A percentile compares a stretch with the other conserved stretches of the same genome.
These are phyloP conservation scores for Pontoporia blainvillei DNA, from an alignment of 2,113 vertebrate genomes.

Conservation along the genomic window DNA sequence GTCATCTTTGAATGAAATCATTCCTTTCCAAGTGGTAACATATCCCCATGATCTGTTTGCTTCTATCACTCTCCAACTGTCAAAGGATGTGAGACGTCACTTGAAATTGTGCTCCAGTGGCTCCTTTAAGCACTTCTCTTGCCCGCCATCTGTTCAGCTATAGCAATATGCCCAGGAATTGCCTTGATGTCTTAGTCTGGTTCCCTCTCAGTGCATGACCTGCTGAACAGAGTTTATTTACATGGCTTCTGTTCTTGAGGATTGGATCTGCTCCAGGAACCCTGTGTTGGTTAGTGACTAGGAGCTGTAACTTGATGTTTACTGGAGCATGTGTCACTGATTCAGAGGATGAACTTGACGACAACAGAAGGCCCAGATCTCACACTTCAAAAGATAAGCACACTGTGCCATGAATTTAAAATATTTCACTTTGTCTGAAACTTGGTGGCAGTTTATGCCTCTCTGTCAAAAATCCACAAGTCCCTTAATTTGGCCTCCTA, in stretches of 20 bases:
- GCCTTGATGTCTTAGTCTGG: conserved; percentile 66
- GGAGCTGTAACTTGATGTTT: conserved; percentile 60
- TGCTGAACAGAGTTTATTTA: conserved; percentile 53
- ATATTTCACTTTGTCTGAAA: neutral
- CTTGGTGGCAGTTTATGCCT: neutral
- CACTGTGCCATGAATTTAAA: conserved; percentile 19
- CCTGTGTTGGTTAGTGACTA: conserved; percentile 21
- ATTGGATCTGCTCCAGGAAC: conserved; percentile 57
- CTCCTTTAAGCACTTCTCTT: conserved; percentile 22
- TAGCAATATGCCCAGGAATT: conserved; percentile 7
- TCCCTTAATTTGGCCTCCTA: neutral
- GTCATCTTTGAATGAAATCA: neutral
- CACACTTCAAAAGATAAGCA: conserved; percentile 40
- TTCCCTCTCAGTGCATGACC: neutral
- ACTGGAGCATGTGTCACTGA: conserved; percentile 55
- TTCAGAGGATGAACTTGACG: conserved; percentile 33
- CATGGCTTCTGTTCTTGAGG: conserved; percentile 27
- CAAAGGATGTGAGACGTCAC: conserved; percentile 31
- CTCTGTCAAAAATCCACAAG: neutral
- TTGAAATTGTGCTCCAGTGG: conserved; percentile 21
- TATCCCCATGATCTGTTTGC: neutral
- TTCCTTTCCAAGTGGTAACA: neutral
- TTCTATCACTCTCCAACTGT: conserved; percentile 23
- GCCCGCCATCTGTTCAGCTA: conserved; percentile 59
- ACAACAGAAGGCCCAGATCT: conserved; percentile 41